Evolutionary conservation across 2,797 vertebrate genomes (phyloP).

Genomic region (Agapornis canus): DNA sequence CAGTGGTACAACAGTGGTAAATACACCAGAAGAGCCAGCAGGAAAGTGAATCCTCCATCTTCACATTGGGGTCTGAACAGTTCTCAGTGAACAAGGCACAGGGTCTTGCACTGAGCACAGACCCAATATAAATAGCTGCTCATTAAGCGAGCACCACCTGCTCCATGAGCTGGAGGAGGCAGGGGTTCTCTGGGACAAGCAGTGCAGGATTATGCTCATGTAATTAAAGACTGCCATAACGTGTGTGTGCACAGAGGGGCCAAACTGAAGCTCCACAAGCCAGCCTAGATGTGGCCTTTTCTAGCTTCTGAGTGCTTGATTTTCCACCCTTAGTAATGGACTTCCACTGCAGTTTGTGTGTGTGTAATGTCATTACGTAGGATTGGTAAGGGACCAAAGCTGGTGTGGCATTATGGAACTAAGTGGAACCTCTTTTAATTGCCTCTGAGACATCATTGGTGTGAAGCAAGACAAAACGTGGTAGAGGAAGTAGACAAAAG

Average conservation of each 20-base stretch:
- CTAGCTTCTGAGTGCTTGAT: neutral
- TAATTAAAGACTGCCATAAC: neutral
- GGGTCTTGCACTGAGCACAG: neutral
- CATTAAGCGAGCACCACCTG: neutral
- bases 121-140: slow-evolving; percentile 21
- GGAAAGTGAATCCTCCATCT: neutral
- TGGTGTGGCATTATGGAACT: neutral
- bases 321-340: neutral
- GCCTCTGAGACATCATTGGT: neutral
- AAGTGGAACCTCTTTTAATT: slow-evolving; percentile 18
- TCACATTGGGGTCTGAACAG: neutral
- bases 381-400: neutral
- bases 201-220: neutral
- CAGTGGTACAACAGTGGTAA: neutral
- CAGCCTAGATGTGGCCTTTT: neutral
- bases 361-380: rapidly evolving
- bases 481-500: neutral
- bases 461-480: neutral
- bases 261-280: neutral
- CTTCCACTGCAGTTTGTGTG: neutral
- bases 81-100: neutral
- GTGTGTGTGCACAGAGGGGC: neutral
- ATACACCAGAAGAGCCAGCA: neutral
- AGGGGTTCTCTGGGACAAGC: slow-evolving; percentile 1
- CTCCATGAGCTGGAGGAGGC: slow-evolving; percentile 16